Evolutionary conservation across 2,113 vertebrate species (phyloP).

Genomic region (Gavia stellata): DNA sequence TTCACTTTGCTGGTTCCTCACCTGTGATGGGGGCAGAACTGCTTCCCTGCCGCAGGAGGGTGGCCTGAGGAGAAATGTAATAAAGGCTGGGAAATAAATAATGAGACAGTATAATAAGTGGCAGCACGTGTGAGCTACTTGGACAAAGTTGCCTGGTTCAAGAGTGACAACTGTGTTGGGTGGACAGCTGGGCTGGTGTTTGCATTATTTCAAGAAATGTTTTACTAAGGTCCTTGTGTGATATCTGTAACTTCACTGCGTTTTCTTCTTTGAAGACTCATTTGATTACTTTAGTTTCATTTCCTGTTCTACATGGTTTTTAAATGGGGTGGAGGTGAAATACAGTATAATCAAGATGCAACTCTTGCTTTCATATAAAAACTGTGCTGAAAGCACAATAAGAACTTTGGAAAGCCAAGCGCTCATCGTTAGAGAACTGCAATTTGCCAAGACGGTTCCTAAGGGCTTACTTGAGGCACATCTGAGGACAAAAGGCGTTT

Average conservation of each 20-base stretch:
- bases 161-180: neutral
- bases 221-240: neutral
- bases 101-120: neutral
- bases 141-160: neutral
- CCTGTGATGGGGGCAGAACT: neutral
- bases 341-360: neutral
- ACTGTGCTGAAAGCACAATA: neutral
- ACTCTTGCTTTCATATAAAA: neutral
- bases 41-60: rapidly evolving
- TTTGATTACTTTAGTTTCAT: neutral
- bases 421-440: neutral
- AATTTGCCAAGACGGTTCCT: neutral
- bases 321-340: neutral
- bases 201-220: neutral
- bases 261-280: neutral
- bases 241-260: neutral
- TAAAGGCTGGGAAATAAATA: neutral
- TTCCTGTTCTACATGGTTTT: neutral
- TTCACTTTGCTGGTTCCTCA: neutral
- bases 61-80: neutral
- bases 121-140: rapidly evolving
- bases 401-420: neutral
- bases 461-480: neutral
- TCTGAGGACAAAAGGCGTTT: neutral
- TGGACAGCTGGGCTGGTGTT: neutral